Percentiles rank a stretch among this genome's conserved stretches.
phyloP scores from a whole-genome alignment of 2,888 invertebrate species.

The Ethmia dodecea region DNA sequence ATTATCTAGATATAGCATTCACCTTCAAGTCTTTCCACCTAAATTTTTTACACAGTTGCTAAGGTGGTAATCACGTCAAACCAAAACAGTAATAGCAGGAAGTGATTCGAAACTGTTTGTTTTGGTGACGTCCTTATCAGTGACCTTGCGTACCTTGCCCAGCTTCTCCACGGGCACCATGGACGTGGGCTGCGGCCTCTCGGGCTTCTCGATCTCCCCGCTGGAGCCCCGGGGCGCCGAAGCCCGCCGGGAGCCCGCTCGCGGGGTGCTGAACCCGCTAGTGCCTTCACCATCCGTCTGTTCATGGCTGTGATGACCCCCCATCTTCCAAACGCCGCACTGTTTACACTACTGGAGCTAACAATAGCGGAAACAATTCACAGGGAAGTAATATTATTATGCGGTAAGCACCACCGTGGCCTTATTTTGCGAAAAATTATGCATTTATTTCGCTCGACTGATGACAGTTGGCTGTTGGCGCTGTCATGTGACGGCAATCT shows the following conservation, averaged over 20 bases:
- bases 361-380: too few relatives aligned
- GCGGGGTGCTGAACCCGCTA: constrained; percentile 53
- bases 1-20: too few relatives aligned
- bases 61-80: constrained; percentile 1
- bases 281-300: constrained; percentile 37
- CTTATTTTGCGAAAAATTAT: too few relatives aligned
- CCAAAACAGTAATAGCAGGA: constrained; percentile 9
- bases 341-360: too few relatives aligned
- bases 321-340: too few relatives aligned
- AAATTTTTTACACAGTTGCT: too few relatives aligned
- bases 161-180: constrained; percentile 86
- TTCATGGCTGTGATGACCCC: constrained; percentile 60
- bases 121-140: constrained; percentile 7
- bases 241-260: constrained; percentile 63
- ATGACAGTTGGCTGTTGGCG: too few relatives aligned
- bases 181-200: constrained; percentile 66
- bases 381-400: too few relatives aligned
- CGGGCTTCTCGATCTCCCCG: constrained; percentile 75
- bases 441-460: too few relatives aligned
- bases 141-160: constrained; percentile 79
- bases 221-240: constrained; percentile 80
- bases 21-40: too few relatives aligned
- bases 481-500: too few relatives aligned
- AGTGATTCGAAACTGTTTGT: constrained; percentile 5
- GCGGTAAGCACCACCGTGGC: too few relatives aligned